phyloP scores from a whole-genome alignment of 2,113 vertebrate genomes.

The Saccopteryx bilineata region DNA sequence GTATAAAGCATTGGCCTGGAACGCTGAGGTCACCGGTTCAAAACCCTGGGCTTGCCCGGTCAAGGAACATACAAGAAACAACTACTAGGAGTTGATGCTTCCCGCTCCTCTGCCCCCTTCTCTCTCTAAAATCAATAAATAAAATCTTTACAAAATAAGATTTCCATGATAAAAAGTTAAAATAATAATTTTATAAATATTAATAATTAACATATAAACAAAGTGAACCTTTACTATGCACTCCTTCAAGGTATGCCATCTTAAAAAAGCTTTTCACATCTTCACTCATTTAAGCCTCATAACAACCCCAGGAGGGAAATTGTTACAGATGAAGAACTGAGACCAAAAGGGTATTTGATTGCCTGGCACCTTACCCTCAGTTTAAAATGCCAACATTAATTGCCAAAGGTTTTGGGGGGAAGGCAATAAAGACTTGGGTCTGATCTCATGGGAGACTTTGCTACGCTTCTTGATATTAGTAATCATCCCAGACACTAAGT shows the following conservation, averaged over 20 bases:
- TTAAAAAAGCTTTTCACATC: background rate
- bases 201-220: background rate
- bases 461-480: background rate
- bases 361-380: background rate
- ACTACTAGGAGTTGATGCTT: too few species aligned
- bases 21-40: too few species aligned
- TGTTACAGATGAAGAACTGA: background rate
- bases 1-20: too few species aligned
- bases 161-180: background rate
- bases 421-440: background rate
- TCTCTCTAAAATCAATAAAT: too few species aligned
- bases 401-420: background rate
- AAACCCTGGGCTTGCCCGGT: too few species aligned
- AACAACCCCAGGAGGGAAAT: too few species aligned
- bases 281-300: background rate
- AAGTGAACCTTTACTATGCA: background rate
- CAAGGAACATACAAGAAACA: too few species aligned
- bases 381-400: background rate
- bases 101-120: too few species aligned
- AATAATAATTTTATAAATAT: background rate
- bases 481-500: background rate
- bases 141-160: background rate
- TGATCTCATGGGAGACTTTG: background rate
- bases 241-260: background rate
- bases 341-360: background rate